Evolutionary conservation across 1,140 invertebrate genomes (phyloP), one percentile per base, ranked within the genome.

Genomic region (Aphis gossypii): DNA sequence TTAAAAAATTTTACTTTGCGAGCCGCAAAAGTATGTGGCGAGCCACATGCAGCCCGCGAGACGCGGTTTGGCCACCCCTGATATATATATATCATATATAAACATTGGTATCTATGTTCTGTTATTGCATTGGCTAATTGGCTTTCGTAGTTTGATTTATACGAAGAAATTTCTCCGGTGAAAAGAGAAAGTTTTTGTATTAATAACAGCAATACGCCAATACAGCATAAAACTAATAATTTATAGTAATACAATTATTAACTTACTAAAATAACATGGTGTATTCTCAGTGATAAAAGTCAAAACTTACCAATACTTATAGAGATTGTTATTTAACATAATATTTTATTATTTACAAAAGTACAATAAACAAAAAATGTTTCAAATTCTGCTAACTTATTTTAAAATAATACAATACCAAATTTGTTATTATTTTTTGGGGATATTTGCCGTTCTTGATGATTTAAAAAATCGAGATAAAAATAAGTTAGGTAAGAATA

Each of bases 401-500:
- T 94, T 93, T 35, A 56, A 93, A 76, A 87, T 88, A 84, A 84
- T 94, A 83, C 56, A 93, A 54, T 94, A 94, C 48, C 87, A 96
- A 90, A 94, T 96, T 51, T 95, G 95, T 23, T 96, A 96, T 94
- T 96, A 96, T 94, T 94, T 95, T 68, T 83, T 96, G 21, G 96
- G 96, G 25, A 95, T 95, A 4, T 95, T 95, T 68, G 96, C 95
- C 35, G 94, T 96, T 68, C 90, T 96, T n/a, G 95, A 96, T 44
- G 96, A 97, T 94, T 95, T 96, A 60, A 20, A 96, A 2, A 94
- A 95, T 90, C 95, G 95, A 18, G 94, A 95, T 9, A 94, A 95
- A 93, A 96, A 97, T 95, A 96, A 96, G 94, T 96, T 96, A 86
- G 96, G 96, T 96, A 95, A 95, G 95, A 95, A 35, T n/a, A 76